phyloP scores from a whole-genome alignment of 2,113 vertebrate species.

The Balaeniceps rex region DNA sequence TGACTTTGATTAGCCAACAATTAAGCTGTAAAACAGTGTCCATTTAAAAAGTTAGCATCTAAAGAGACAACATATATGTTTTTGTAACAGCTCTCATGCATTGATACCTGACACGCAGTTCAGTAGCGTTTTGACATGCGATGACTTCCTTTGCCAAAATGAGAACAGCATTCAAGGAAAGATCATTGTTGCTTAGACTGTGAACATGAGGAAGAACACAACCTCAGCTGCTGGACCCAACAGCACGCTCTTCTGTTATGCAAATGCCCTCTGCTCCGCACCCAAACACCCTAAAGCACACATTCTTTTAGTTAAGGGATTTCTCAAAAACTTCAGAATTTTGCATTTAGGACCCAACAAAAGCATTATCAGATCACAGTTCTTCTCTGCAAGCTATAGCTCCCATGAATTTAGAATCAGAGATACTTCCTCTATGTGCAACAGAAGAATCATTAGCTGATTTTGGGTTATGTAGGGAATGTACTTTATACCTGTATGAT shows the following conservation, averaged over 20 bases:
- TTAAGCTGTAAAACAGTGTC: background rate
- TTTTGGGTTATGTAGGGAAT: background rate
- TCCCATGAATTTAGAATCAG: background rate
- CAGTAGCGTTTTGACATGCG: background rate
- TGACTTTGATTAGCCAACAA: background rate
- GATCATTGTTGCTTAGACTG: slow-evolving; percentile 69
- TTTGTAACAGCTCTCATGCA: background rate
- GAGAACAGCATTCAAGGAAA: slow-evolving; percentile 43
- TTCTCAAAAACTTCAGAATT: background rate
- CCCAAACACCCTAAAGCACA: background rate
- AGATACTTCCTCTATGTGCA: background rate
- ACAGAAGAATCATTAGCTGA: background rate
- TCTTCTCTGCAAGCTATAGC: background rate
- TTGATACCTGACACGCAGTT: slow-evolving; percentile 56
- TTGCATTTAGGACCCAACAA: background rate
- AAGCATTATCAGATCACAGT: background rate
- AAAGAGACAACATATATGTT: background rate
- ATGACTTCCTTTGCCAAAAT: slow-evolving; percentile 42
- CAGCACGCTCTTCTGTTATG: background rate
- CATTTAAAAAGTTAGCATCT: background rate
- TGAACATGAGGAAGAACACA: background rate
- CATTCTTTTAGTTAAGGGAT: background rate
- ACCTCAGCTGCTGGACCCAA: background rate
- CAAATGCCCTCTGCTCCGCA: background rate
- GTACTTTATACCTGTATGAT: background rate